Evolutionary conservation across 2,797 vertebrate species (phyloP).

Genomic region (Caiman crocodilus): DNA sequence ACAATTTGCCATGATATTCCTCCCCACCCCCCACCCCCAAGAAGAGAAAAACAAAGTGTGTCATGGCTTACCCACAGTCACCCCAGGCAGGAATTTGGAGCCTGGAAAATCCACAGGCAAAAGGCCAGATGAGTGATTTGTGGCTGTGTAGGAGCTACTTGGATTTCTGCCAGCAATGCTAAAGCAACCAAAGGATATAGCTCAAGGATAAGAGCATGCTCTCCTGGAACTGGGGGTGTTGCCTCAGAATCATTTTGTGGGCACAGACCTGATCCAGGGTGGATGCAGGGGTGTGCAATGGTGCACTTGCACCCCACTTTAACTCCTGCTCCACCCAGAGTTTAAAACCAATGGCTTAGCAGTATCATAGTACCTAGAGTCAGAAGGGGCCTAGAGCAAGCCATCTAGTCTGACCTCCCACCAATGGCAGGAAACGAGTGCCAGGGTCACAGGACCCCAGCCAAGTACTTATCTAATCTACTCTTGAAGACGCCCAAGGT

Average conservation of each 20-base stretch:
- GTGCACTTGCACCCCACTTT: too few species aligned
- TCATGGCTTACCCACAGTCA: neutral
- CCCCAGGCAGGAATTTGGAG: accelerated
- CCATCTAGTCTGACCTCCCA: too few species aligned
- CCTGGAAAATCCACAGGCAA: accelerated
- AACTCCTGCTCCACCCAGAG: too few species aligned
- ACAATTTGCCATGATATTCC: neutral
- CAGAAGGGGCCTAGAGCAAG: too few species aligned
- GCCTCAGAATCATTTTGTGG: neutral
- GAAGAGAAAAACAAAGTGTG: neutral
- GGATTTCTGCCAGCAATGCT: neutral
- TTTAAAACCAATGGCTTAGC: too few species aligned
- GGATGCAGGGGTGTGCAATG: too few species aligned
- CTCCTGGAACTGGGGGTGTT: neutral
- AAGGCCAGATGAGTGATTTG: neutral
- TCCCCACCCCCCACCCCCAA: neutral
- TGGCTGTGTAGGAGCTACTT: neutral
- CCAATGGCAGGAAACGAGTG: too few species aligned
- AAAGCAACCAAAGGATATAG: neutral
- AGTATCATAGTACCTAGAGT: too few species aligned
- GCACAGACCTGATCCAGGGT: neutral
- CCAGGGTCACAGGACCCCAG: too few species aligned
- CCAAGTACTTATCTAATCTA: too few species aligned
- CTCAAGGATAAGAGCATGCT: neutral
- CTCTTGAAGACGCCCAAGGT: too few species aligned